Conservation (phyloP, 2,113 vertebrate genomes). For the Pheucticus melanocephalus region DNA sequence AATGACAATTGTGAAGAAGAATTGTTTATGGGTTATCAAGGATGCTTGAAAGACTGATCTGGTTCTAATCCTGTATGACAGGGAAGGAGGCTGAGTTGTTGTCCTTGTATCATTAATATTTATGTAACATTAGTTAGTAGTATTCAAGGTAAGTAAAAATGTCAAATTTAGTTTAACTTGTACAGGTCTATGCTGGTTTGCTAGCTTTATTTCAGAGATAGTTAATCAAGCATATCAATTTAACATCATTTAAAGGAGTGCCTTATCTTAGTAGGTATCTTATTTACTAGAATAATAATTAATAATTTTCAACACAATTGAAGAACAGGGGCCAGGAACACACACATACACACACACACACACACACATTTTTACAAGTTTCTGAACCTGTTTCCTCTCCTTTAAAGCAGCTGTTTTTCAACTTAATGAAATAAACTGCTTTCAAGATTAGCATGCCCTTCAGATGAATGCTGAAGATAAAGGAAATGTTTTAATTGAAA, state of each 20-base stretch:
- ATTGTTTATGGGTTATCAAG: constrained; percentile 28
- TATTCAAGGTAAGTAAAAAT: background rate
- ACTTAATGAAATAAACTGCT: background rate
- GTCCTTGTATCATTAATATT: background rate
- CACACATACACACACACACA: background rate
- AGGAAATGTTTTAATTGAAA: background rate
- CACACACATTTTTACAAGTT: background rate
- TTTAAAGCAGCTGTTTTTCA: background rate
- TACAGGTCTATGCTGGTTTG: background rate
- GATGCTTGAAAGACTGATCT: constrained; percentile 30
- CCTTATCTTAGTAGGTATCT: background rate
- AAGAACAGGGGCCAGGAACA: background rate
- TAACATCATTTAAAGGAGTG: background rate
- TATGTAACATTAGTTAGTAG: background rate
- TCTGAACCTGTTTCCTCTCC: background rate
- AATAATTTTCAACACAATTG: background rate
- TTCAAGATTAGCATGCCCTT: background rate
- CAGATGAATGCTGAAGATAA: background rate
- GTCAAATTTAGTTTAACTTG: background rate
- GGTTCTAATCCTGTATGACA: background rate
- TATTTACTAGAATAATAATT: background rate
- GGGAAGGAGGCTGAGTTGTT: background rate
- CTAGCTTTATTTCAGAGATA: background rate
- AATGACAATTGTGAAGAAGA: constrained; percentile 32
- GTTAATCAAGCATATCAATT: background rate